Base-by-base conservation (phyloP, 2,113 vertebrate genomes). In the Polyodon spathula region DNA sequence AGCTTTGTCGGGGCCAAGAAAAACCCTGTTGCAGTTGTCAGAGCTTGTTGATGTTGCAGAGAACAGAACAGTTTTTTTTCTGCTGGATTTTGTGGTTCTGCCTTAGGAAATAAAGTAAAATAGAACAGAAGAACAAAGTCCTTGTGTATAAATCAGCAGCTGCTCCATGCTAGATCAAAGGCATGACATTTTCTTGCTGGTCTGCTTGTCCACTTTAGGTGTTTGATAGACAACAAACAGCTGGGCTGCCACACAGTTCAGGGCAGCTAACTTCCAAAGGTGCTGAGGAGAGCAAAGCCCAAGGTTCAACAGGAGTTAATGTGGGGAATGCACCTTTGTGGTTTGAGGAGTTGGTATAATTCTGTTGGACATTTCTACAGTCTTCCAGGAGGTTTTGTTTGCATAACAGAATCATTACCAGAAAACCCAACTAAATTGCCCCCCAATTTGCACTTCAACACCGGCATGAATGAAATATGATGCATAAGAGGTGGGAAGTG, bases 151-250 rank as follows among this genome's bases (percentile, higher is more conserved):
- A 92, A 93, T 91, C 91, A 94, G 88, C 92, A 92, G 92, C 92
- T 94, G 92, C 91, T 93, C 84, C 89, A 92, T 80, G 81, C 89
- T 80, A 89, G 93, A 98, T 98, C 94, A 97, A 98, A 95, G 92
- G 82, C 81, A 83, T 88, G 91, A 94, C 92, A 95, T 94, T 91
- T 88, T 88, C 84, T 93, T 95, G 88, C 92, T 94, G 89, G 89
- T 87, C 89, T 89, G 85, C 86, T 87, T 83, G 87, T 90, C 91
- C 90, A 94, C 91, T 92, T 89, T 89, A 93, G 91, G 92, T 90
- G 90, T 92, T 94, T 98, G 95, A 98, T 89, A 90, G 94, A 92
- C 94, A 93, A 93, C 89, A 93, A 92, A 91, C 92, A 97, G 93
- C 93, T 94, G 92, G 89, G 81, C 87, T 81, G 85, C 87, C 86